Evolutionary conservation across 2,797 vertebrate genomes (phyloP), one percentile per base, ranked within the genome.

Genomic region (Mormyrops boulengeri): DNA sequence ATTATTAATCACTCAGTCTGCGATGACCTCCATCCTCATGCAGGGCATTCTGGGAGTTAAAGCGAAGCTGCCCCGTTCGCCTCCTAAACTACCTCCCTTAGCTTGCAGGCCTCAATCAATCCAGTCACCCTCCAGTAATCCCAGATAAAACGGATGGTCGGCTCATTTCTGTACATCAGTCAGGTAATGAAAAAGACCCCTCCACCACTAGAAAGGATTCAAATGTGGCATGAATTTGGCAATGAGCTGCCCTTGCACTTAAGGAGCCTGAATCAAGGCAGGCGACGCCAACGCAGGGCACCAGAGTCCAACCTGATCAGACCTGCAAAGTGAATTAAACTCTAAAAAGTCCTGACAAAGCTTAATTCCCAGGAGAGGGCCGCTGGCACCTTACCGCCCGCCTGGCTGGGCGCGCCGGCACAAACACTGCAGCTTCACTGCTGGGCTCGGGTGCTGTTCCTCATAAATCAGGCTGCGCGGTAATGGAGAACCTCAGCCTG

Each of bases 351-450:
- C 47, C n/a, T 41, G 22, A 38, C 66, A 87, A 87, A 91, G 89
- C 91, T 92, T 53, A 85, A 80, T 9, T 80, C 73, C 73, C 73
- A 80, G 73, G 73, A n/a, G 73, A 41, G 19, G 14, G 1, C 44
- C 0, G 26, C 17, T 44, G 92, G 91, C 91, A 92, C 91, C 49
- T 80, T 93, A 96, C 95, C 93, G 95, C 96, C 95, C 95, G 95
- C 91, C 92, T 94, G 93, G 95, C 94, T 95, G 90, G 91, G 84
- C 91, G 90, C 91, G 92, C 91, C 91, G 92, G 93, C 92, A 94
- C 62, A 95, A 94, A 94, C 92, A 94, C 92, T 93, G 92, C 89
- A 92, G 94, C 95, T 92, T 95, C 93, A 94, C 92, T 92, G 91
- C 92, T 92, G 93, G 92, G 89, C 89, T 85, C 91, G 92, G 92